phyloP scores from a whole-genome alignment of 2,113 vertebrate species.

The Saimiri boliviensis region DNA sequence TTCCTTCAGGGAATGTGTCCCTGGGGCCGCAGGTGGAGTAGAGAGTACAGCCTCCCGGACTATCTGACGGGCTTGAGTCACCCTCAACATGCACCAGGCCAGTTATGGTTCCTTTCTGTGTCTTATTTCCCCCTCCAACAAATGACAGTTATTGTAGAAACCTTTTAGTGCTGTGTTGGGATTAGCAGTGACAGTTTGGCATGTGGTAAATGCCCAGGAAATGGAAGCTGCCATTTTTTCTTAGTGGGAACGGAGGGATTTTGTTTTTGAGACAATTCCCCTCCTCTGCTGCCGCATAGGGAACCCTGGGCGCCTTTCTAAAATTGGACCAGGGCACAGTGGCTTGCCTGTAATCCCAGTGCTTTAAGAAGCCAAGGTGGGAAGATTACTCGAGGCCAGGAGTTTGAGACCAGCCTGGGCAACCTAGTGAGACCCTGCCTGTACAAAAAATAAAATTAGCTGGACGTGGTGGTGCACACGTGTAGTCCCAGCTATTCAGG shows the following conservation, averaged over 20 bases:
- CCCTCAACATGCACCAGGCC: background rate
- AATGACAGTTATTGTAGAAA: background rate
- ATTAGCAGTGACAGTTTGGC: background rate
- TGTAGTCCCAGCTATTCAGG: no score
- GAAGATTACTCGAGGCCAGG: no score
- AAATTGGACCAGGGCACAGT: no score
- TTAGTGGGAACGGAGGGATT: background rate
- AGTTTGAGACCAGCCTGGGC: no score
- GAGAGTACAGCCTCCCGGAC: background rate
- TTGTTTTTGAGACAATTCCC: background rate
- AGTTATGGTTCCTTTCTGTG: background rate
- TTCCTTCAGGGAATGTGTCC: background rate
- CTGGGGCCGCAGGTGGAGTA: background rate
- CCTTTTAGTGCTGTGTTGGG: background rate
- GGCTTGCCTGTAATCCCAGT: no score
- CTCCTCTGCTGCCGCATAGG: fast-evolving
- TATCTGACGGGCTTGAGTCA: background rate
- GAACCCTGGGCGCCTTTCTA: background rate
- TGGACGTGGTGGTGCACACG: no score
- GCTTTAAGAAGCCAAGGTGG: no score
- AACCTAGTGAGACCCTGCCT: no score
- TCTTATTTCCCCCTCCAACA: background rate
- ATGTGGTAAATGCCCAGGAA: background rate
- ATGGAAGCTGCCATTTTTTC: background rate
- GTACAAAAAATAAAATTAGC: no score